Conservation (phyloP, 2,797 vertebrate genomes). For the Toxotes lorentzi region DNA sequence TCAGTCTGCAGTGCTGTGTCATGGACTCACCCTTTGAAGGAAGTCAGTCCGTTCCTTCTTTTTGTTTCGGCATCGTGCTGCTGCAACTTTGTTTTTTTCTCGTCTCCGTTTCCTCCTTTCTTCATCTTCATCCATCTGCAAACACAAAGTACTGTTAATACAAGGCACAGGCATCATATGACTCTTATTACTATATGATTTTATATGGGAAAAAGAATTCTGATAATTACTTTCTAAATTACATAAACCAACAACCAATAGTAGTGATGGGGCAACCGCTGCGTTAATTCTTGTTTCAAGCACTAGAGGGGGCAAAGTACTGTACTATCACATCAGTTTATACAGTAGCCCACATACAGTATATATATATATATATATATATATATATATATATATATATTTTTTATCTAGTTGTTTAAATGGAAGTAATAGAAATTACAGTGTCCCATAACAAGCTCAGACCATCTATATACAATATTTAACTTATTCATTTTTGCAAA, state of each 20-base stretch:
- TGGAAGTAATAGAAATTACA: background rate
- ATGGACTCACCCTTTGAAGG: slow-evolving; percentile 91
- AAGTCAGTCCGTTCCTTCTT: slow-evolving; percentile 98
- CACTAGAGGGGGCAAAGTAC: slow-evolving; percentile 44
- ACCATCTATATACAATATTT: background rate
- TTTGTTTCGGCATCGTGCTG: slow-evolving; percentile 96
- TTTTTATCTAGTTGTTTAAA: background rate
- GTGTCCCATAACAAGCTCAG: background rate
- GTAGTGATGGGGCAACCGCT: background rate
- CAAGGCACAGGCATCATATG: background rate
- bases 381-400: background rate
- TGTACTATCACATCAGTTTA: background rate
- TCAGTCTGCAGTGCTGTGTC: slow-evolving; percentile 37
- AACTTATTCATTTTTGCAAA: background rate
- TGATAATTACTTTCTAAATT: background rate
- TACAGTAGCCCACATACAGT: background rate
- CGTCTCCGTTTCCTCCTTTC: slow-evolving; percentile 94
- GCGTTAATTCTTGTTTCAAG: slow-evolving; percentile 8
- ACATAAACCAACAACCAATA: background rate
- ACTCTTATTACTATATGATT: background rate
- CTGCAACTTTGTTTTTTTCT: slow-evolving; percentile 98
- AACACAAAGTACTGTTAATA: background rate
- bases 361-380: background rate
- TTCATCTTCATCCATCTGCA: slow-evolving; percentile 93
- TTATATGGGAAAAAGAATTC: background rate